Percentiles rank a stretch among this genome's conserved stretches.
Conservation (phyloP, 2,888 invertebrate genomes). For the Troides aeacus region DNA sequence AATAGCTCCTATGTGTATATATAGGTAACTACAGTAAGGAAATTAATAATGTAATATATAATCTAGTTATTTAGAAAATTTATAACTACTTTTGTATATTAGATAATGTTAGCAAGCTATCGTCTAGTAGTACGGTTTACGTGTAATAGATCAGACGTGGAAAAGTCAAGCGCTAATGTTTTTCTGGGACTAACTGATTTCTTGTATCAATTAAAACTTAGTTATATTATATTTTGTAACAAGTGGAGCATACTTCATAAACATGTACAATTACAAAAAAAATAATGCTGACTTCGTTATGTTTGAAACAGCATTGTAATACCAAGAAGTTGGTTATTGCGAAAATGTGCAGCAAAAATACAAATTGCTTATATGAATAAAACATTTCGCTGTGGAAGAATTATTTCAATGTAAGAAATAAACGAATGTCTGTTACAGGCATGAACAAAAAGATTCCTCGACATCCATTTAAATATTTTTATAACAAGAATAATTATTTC, state of each 20-base stretch:
- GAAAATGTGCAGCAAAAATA: slow-evolving; percentile 20
- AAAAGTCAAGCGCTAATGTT: too few relatives aligned
- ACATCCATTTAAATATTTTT: neutral
- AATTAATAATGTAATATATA: too few relatives aligned
- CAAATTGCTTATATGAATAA: slow-evolving; percentile 22
- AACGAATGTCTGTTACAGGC: neutral
- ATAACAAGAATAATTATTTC: neutral
- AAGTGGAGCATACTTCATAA: neutral
- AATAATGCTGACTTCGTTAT: neutral
- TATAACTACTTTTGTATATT: too few relatives aligned
- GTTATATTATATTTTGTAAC: neutral
- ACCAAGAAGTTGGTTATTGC: slow-evolving; percentile 11
- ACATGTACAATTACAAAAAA: neutral
- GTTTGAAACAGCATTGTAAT: neutral
- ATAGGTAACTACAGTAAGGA: too few relatives aligned
- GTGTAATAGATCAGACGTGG: too few relatives aligned
- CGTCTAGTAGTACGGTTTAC: too few relatives aligned
- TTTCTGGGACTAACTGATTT: too few relatives aligned
- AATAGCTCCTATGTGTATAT: too few relatives aligned
- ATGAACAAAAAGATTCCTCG: neutral
- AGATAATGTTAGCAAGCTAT: too few relatives aligned
- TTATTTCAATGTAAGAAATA: slow-evolving; percentile 16
- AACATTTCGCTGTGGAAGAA: slow-evolving; percentile 7
- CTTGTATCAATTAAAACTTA: too few relatives aligned
- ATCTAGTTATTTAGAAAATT: too few relatives aligned